Evolutionary conservation across 92 coral and sea anemone genomes (phyloP).

Genomic region (Heteractis magnifica): DNA sequence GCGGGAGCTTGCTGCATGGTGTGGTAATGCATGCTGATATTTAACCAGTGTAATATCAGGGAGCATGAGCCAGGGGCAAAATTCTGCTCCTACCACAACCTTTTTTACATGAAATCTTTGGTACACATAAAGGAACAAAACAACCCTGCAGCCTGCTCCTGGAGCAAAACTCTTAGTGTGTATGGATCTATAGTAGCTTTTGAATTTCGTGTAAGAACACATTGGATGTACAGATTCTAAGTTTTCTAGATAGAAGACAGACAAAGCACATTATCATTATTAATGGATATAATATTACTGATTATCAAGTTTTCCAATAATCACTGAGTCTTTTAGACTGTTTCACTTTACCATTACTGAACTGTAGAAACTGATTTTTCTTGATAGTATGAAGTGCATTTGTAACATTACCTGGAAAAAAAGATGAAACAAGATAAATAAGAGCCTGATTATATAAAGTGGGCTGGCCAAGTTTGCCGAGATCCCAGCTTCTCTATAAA

Average conservation of each 20-base stretch:
- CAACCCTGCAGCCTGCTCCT: too few relatives aligned
- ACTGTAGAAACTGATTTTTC: constrained; percentile 80
- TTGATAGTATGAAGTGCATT: constrained; percentile 92
- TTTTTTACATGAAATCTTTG: too few relatives aligned
- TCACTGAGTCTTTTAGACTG: constrained; percentile 47
- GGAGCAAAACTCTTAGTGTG: too few relatives aligned
- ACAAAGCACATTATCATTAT: background rate
- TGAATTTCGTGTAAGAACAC: too few relatives aligned
- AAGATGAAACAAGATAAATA: background rate
- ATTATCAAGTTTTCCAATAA: constrained; percentile 38
- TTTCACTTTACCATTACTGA: constrained; percentile 60
- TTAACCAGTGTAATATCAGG: too few relatives aligned
- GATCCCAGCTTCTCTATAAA: background rate
- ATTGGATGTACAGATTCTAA: background rate
- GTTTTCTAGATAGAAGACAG: constrained; percentile 8
- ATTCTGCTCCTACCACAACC: too few relatives aligned
- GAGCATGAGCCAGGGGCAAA: too few relatives aligned
- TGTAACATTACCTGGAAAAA: constrained; percentile 72
- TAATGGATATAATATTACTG: background rate
- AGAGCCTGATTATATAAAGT: background rate
- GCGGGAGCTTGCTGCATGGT: too few relatives aligned
- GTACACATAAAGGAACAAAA: too few relatives aligned
- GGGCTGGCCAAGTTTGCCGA: background rate
- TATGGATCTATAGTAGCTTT: background rate
- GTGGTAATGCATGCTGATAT: too few relatives aligned